A percentile compares a stretch with the other conserved stretches of the same genome.
These are phyloP conservation scores for Adelges cooleyi DNA, from an alignment of 1,140 invertebrate genomes.

Conservation along the genomic window DNA sequence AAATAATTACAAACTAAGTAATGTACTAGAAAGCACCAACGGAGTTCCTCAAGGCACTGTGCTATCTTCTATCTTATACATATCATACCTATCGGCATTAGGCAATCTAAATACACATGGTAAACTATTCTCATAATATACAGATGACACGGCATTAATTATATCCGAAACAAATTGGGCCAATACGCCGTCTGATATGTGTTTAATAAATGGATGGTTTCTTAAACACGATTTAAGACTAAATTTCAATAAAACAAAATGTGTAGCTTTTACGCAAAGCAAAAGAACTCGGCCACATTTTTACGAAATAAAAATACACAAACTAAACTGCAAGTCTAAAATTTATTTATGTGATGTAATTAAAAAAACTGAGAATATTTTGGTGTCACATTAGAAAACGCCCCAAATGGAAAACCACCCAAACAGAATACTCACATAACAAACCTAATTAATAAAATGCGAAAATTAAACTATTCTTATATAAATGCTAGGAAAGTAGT, in stretches of 20 bases:
- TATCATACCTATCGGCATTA: not conserved
- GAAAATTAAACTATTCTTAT: no score
- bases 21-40: not conserved
- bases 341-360: not conserved
- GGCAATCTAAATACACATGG: not conserved
- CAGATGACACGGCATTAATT: not conserved
- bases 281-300: not conserved
- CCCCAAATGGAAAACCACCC: no score
- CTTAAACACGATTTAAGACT: conserved; percentile 1
- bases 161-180: not conserved
- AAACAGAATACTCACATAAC: no score
- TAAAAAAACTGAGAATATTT: not conserved
- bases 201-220: not conserved
- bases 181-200: not conserved
- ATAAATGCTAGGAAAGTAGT: no score
- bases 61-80: not conserved
- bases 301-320: not conserved
- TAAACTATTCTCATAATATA: not conserved
- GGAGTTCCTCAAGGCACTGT: not conserved
- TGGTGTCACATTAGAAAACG: not conserved
- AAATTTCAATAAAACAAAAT: not conserved
- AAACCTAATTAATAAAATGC: no score
- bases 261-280: not conserved
- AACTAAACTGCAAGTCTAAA: not conserved
- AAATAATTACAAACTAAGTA: no score